Percentiles rank a stretch among this genome's conserved stretches.
These are phyloP conservation scores for Alcedo atthis DNA, from an alignment of 2,797 vertebrate species.

Conservation along the genomic window DNA sequence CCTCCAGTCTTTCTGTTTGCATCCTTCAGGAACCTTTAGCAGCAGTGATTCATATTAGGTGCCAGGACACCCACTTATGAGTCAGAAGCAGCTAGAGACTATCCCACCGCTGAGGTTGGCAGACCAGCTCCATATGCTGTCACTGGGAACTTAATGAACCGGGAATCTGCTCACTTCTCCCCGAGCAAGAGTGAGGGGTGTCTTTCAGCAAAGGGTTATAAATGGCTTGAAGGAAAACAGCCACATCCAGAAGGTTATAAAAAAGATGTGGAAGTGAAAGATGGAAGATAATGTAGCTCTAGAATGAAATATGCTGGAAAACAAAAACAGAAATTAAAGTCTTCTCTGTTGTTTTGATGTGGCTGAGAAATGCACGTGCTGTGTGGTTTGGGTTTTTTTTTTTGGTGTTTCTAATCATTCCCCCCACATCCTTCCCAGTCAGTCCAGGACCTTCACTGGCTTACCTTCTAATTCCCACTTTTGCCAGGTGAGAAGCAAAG, in stretches of 20 bases:
- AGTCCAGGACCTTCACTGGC: background rate
- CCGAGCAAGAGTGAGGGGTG: background rate
- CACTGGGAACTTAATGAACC: background rate
- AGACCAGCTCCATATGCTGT: background rate
- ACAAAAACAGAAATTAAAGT: background rate
- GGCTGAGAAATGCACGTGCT: background rate
- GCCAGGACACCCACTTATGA: slow-evolving; percentile 31
- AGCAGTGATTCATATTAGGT: slow-evolving; percentile 26
- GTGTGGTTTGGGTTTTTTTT: background rate
- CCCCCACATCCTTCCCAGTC: background rate
- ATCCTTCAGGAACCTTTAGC: slow-evolving; percentile 25
- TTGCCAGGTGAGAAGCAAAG: slow-evolving; percentile 89
- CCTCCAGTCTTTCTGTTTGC: slow-evolving; percentile 42
- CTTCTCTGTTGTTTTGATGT: background rate
- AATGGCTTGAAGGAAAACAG: background rate
- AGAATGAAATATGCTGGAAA: background rate
- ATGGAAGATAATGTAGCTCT: background rate
- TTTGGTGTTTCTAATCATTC: background rate
- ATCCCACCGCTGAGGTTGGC: background rate
- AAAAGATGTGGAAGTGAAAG: background rate
- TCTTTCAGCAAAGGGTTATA: background rate
- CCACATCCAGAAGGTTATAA: background rate
- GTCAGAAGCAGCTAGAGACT: slow-evolving; percentile 32
- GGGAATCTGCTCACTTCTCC: background rate
- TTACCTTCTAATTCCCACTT: slow-evolving; percentile 11